Base-by-base conservation (phyloP, 37 sponge, comb jelly and placozoan species). In the Theonella swinhoei region DNA sequence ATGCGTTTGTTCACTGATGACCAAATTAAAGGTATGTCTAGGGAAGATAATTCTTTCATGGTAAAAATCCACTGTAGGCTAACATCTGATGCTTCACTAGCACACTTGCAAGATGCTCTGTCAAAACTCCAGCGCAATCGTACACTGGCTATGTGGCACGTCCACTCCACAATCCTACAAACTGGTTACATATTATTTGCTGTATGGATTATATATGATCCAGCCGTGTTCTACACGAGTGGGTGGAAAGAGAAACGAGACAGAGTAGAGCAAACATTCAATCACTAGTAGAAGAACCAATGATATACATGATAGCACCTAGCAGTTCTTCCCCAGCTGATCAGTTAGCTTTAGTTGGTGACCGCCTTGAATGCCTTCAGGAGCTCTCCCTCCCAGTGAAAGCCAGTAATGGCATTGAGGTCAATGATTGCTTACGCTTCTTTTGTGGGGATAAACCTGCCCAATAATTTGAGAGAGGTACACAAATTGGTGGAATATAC, bases 401-500 rank as follows among this genome's bases (percentile, higher is more conserved):
- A 5, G 14, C 72, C 9, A 70, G 24, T 3, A 36, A 35, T 36
- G 72, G 72, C 9, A 11, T 34, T 5, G 39, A 70, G 23, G 24
- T 70, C 36, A 34, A 9, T 36, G 72, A 70, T 35, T 37, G 9
- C 14, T 24, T 70, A 29, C 36, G 72, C 11, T 70, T 70, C 24
- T 70, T 70, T 70, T 70, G 72, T 70, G 72, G 72, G 7, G 39
- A 70, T 35, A 24, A 9, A 24, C 72, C 72, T 24, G 72, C 72
- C 9, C 42, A 74, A 40, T 47, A 74, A 9, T 40, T 74, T 74
- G 74, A 74, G 23, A 37, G 74, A 9, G 74, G 74, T 40, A 74
- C 74, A 38, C 42, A 74, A 3, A 3, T 74, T 3, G 74, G 74
- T 20, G 74, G 74, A 3, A 39, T 25, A 67, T 83, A 83, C 64